Percentiles rank a stretch among this genome's conserved stretches.
Evolutionary conservation across 1,140 invertebrate genomes (phyloP).

Genomic region (Eubasilissa regina): DNA sequence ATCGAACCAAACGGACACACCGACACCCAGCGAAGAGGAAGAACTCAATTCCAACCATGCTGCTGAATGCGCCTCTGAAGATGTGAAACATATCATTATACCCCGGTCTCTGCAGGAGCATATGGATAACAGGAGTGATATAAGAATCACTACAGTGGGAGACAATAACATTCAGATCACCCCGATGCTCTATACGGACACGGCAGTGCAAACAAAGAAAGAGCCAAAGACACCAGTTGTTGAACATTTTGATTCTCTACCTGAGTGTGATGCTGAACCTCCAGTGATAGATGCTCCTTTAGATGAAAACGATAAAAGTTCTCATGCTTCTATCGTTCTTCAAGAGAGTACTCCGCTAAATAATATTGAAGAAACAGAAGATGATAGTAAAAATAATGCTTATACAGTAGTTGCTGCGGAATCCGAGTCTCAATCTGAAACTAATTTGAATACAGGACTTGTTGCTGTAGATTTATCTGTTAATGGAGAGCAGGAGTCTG

Average conservation of each 20-base stretch:
- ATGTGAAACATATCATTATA: conserved; percentile 67
- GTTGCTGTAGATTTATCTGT: not conserved
- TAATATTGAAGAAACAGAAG: not conserved
- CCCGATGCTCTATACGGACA: conserved; percentile 14
- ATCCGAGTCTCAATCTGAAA: conserved; percentile 3
- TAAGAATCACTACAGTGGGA: conserved; percentile 19
- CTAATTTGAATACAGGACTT: not conserved
- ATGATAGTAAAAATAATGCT: not conserved
- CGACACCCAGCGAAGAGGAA: conserved; percentile 74
- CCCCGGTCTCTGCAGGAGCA: not conserved
- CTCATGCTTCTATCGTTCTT: not conserved
- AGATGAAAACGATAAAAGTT: not conserved
- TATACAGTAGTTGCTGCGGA: not conserved
- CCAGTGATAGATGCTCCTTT: not conserved
- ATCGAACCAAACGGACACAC: conserved; percentile 84
- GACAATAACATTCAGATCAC: conserved; percentile 31
- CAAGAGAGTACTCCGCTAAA: not conserved
- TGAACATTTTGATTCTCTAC: conserved; percentile 12
- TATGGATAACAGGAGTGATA: not conserved
- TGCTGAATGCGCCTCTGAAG: conserved; percentile 63
- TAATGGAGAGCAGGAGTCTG: not conserved
- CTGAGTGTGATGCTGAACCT: not conserved
- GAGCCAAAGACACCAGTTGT: conserved; percentile 4
- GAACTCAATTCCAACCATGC: conserved; percentile 64
- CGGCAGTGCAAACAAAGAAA: conserved; percentile 39